phyloP scores from a whole-genome alignment of 1,140 invertebrate genomes.

The Drosophila simulans region DNA sequence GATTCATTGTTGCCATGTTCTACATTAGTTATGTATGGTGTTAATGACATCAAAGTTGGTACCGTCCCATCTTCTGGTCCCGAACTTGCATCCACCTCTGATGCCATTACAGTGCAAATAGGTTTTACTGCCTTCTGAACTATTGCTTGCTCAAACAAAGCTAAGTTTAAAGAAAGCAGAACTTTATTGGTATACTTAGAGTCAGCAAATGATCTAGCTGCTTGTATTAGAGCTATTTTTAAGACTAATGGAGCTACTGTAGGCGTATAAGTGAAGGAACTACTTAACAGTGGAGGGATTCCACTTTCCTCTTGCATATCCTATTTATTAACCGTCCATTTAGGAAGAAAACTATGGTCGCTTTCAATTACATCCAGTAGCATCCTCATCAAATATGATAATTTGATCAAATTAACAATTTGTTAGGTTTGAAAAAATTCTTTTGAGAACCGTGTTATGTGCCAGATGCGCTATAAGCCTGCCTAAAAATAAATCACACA shows the following conservation, averaged over 20 bases:
- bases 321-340: conserved; percentile 38
- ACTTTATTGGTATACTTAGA: conserved; percentile 3
- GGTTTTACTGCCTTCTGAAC: not conserved
- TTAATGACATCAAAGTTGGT: conserved; percentile 18
- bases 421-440: not conserved
- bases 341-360: conserved; percentile 9
- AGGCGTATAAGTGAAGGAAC: conserved; percentile 61
- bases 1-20: conserved; percentile 1
- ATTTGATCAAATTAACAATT: not conserved
- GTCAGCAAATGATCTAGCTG: not conserved
- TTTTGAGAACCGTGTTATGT: not conserved
- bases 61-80: conserved; percentile 9
- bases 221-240: conserved; percentile 16
- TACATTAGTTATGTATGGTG: conserved; percentile 3
- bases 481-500: conserved; percentile 3
- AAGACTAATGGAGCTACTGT: conserved; percentile 34
- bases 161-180: conserved; percentile 2
- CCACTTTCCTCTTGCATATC: conserved; percentile 65
- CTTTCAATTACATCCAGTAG: not conserved
- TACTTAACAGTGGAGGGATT: conserved; percentile 58
- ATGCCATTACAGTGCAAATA: conserved; percentile 50
- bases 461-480: conserved; percentile 5
- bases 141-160: conserved; percentile 3
- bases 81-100: conserved; percentile 36
- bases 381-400: not conserved